Conservation (phyloP, 1,140 invertebrate species). For the Dryas iulia region DNA sequence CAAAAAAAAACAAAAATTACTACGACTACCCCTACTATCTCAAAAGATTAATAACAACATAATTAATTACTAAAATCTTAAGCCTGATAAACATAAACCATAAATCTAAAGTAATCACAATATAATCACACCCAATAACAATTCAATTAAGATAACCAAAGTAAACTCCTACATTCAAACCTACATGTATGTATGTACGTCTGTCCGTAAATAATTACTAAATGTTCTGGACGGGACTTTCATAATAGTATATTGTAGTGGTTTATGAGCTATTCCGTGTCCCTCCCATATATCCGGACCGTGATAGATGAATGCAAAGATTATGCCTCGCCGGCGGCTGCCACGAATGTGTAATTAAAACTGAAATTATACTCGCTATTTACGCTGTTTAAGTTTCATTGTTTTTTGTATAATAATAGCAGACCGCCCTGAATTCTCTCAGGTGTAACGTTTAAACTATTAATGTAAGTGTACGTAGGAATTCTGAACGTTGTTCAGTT, state of each 20-base stretch:
- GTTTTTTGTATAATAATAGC: neutral
- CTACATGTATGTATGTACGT: neutral
- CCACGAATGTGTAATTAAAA: neutral
- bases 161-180: neutral
- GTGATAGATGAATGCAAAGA: slow-evolving; percentile 4
- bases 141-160: neutral
- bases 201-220: neutral
- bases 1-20: no score
- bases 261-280: neutral
- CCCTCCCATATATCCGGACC: neutral
- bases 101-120: neutral
- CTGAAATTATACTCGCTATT: neutral
- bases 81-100: no score
- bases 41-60: no score
- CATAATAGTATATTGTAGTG: neutral
- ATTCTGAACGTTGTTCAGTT: no score
- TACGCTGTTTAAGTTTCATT: neutral
- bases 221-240: neutral
- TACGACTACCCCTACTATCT: no score
- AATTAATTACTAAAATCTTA: no score
- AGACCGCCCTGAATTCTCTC: neutral
- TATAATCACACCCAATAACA: neutral
- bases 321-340: neutral
- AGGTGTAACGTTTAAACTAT: neutral
- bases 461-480: neutral